phyloP scores from a whole-genome alignment of 2,113 vertebrate genomes.

The Pleuronectes platessa region DNA sequence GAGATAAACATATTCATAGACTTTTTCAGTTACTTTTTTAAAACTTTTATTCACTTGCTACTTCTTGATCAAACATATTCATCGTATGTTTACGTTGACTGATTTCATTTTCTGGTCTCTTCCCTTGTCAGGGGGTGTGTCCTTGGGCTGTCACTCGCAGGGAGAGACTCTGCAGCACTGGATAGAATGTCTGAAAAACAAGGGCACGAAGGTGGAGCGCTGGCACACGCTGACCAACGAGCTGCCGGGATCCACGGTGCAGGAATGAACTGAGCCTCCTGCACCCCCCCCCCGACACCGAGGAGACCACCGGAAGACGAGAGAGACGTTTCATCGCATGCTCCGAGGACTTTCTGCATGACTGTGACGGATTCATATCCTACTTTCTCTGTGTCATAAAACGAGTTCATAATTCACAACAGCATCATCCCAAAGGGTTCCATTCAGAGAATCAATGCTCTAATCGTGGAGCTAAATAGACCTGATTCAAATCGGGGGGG shows the following conservation, averaged over 20 bases:
- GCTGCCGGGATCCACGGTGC: slow-evolving; percentile 84
- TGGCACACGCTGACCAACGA: slow-evolving; percentile 93
- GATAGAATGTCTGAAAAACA: slow-evolving; percentile 89
- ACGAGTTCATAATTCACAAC: slow-evolving; percentile 40
- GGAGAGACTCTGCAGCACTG: slow-evolving; percentile 89
- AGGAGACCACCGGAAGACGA: slow-evolving; percentile 19
- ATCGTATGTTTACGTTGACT: background rate
- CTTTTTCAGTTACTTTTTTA: background rate
- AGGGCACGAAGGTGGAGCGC: slow-evolving; percentile 86
- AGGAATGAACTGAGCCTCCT: slow-evolving; percentile 68
- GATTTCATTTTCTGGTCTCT: background rate
- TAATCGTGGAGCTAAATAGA: slow-evolving; percentile 23
- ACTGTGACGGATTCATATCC: slow-evolving; percentile 50
- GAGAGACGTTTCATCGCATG: slow-evolving; percentile 55
- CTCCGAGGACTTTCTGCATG: slow-evolving; percentile 67
- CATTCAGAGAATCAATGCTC: slow-evolving; percentile 35
- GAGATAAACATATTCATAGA: background rate
- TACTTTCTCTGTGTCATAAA: slow-evolving; percentile 52
- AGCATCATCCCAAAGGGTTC: slow-evolving; percentile 17
- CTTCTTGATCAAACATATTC: background rate
- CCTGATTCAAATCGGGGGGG: slow-evolving; percentile 25
- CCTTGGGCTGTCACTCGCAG: slow-evolving; percentile 85
- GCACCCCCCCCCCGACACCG: slow-evolving; percentile 6
- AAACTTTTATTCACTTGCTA: background rate
- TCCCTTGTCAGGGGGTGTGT: slow-evolving; percentile 82